Evolutionary conservation across 1,140 invertebrate species (phyloP), one percentile per base, ranked within the genome.

Genomic region (Drosophila seguyi): DNA sequence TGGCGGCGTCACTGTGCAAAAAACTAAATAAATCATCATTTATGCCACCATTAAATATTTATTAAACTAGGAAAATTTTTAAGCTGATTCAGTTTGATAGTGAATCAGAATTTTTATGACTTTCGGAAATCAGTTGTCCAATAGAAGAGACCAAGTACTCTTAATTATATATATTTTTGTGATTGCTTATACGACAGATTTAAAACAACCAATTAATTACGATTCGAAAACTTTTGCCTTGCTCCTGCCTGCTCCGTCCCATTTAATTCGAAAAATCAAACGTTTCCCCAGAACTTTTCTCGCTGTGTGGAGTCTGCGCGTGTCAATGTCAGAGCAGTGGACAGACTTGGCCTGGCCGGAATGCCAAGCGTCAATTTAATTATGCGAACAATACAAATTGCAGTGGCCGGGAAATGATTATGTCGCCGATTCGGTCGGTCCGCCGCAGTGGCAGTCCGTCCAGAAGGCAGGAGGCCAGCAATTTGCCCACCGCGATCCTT

Each of bases 301-400:
- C 13, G 4, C 59, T 13, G 69, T 59, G 56, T 34, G 44, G 18
- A 55, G 68, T 6, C 69, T 79, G 86, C 85, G 85, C 85, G 85
- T 90, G 85, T 90, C 85, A 90, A 88, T 90, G 85, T 90, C 85
- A 84, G 61, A 22, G 56, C 44, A 56, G 56, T 39, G 55, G 75
- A 71, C 47, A 31, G 62, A 39, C 45, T 42, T 52, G 38, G 71
- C 39, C 63, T 27, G 56, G 27, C 18, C 38, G 85, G 85, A 85
- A 90, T 90, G 81, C 69, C 75, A 85, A 90, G 85, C 85, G 85
- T 90, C 85, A 90, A 90, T 90, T 90, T 90, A 90, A 90, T 90
- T 90, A 90, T 90, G 85, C 81, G 86, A 90, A 90, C 85, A 90
- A 90, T 90, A 90, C 85, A 90, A 90, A 90, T 90, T 90, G 85